Evolutionary conservation across 1,140 invertebrate genomes (phyloP).

Genomic region (Aculops lycopersici): DNA sequence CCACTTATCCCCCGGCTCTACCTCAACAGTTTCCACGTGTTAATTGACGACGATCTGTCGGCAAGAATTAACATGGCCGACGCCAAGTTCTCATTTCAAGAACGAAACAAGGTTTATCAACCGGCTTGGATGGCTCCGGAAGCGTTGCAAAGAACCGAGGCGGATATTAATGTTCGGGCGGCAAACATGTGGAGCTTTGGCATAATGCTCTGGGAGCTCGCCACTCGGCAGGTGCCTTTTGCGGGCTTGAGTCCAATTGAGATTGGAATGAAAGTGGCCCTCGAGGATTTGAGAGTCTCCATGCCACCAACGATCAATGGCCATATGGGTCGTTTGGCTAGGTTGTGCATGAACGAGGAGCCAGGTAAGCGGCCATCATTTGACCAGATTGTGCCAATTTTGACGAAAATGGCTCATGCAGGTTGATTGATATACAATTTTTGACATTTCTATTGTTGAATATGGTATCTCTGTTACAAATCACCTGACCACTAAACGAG

Average conservation of each 20-base stretch:
- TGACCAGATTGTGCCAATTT: slow-evolving; percentile 90
- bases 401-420: slow-evolving; percentile 66
- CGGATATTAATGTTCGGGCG: slow-evolving; percentile 66
- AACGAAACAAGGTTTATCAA: slow-evolving; percentile 55
- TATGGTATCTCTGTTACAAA: too few relatives aligned
- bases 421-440: too few relatives aligned
- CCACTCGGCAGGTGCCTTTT: slow-evolving; percentile 85
- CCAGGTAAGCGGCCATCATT: slow-evolving; percentile 87
- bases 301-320: slow-evolving; percentile 76
- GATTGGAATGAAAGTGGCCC: slow-evolving; percentile 87
- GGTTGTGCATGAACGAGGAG: slow-evolving; percentile 98
- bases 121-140: slow-evolving; percentile 96
- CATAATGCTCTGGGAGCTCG: slow-evolving; percentile 77
- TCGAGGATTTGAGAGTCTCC: slow-evolving; percentile 63
- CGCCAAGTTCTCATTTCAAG: slow-evolving; percentile 92
- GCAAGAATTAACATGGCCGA: slow-evolving; percentile 97
- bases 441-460: too few relatives aligned
- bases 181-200: slow-evolving; percentile 99
- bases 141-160: slow-evolving; percentile 52
- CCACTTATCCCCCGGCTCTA: slow-evolving; percentile 47
- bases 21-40: slow-evolving; percentile 76
- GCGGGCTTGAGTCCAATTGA: slow-evolving; percentile 88
- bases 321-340: slow-evolving; percentile 70
- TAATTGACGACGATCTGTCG: slow-evolving; percentile 93
- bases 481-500: too few relatives aligned